These are phyloP conservation scores for Mormyrus iriodes DNA, from an alignment of 2,113 vertebrate genomes.

Conservation along the genomic window DNA sequence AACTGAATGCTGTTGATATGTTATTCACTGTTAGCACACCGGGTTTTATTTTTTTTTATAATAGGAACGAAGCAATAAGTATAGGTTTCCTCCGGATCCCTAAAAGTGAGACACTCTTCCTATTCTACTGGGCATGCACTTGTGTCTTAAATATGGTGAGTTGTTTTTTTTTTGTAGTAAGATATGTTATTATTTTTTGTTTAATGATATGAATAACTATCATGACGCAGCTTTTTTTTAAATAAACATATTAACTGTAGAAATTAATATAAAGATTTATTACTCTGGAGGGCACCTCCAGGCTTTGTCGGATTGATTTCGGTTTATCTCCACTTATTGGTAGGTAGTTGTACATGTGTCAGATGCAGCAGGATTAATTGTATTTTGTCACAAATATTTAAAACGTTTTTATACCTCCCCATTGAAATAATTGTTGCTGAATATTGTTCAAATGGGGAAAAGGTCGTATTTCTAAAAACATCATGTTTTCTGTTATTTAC, in stretches of 20 bases:
- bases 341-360: not conserved
- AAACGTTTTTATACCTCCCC: not conserved
- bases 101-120: not conserved
- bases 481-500: not conserved
- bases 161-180: not conserved
- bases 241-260: not conserved
- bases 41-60: not conserved
- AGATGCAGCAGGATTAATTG: not conserved
- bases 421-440: not conserved
- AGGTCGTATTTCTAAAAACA: not conserved
- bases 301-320: not conserved
- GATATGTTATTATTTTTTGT: not conserved
- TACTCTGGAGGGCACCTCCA: not conserved
- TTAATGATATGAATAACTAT: not conserved
- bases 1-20: not conserved
- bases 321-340: not conserved
- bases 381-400: not conserved
- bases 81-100: not conserved
- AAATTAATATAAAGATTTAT: not conserved
- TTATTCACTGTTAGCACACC: not conserved
- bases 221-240: not conserved
- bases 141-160: not conserved
- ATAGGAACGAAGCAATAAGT: not conserved
- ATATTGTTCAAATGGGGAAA: not conserved
- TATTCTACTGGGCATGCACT: not conserved